Base-by-base conservation (phyloP, 2,113 vertebrate species). In the Emydura subglobosa region DNA sequence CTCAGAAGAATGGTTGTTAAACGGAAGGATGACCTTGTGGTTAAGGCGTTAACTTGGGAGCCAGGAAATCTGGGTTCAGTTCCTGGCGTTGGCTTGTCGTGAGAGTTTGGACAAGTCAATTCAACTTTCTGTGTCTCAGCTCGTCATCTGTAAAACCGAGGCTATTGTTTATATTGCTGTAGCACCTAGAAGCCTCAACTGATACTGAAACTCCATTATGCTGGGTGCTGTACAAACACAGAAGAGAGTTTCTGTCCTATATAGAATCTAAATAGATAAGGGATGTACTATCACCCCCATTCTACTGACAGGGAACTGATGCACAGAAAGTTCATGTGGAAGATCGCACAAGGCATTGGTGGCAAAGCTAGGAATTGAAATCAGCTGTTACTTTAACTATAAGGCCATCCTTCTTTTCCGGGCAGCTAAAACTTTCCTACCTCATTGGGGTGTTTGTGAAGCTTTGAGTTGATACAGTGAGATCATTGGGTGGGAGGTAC, bases 241-340 rank as follows among this genome's bases (percentile, higher is more conserved):
- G 7, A 14, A 4, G 44, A 54, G 68, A 74, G 50, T 80, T 51
- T 13, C 6, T 12, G 7, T n/a, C 44, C 42, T 21, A n/a, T 68
- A n/a, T 21, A 68, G 65, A 68, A n/a, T 68, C 17, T 68, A 47
- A 55, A 25, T 31, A 55, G 72, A 34, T 29, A 39, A 25, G 47
- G 72, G 49, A 49, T 79, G 49, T 79, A 49, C 29, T 39, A 6
- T 34, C 55, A 55, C 31, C 65, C 25, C 42, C 80, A 68, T 31
- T 0, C 68, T 42, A 55, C 49, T 0, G 0, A 3, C 7, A 17
- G 57, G 79, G 74, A 88, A 54, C 54, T 3, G 2, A 72, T 42
- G 59, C 74, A 80, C 50, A 42, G 31, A 83, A 31, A 34, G 8
- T 44, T 50, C 59, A 72, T 27, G 24, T 31, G 74, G 76, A 88